phyloP scores from a whole-genome alignment of 2,797 vertebrate genomes.

The Myotis findleyi region DNA sequence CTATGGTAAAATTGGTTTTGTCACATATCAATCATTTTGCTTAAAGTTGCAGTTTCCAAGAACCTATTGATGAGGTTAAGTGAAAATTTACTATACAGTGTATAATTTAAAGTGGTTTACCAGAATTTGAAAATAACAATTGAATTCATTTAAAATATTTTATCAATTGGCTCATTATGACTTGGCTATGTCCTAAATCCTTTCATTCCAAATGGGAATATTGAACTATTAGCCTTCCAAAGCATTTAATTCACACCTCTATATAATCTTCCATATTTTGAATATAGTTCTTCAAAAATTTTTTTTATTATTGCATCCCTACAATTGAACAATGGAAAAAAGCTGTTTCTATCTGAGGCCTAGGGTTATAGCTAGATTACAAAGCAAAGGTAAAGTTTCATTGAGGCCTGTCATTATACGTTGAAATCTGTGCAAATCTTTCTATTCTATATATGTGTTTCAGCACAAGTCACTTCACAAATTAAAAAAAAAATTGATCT shows the following conservation, averaged over 20 bases:
- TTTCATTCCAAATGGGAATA: conserved; percentile 18
- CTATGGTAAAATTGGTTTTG: not conserved
- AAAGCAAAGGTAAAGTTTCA: not conserved
- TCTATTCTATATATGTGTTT: not conserved
- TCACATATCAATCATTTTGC: not conserved
- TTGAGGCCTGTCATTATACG: not conserved
- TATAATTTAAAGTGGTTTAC: conserved; percentile 28
- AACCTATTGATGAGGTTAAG: not conserved
- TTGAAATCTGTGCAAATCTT: conserved; percentile 45
- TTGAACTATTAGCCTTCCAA: not conserved
- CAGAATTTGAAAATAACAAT: conserved; percentile 13
- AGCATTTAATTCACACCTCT: not conserved
- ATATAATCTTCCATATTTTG: not conserved
- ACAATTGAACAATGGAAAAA: not conserved
- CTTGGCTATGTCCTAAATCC: not conserved
- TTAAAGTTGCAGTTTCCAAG: not conserved
- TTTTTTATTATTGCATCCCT: not conserved
- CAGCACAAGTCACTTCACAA: conserved; percentile 34
- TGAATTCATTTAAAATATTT: conserved; percentile 43
- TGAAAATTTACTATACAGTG: not conserved
- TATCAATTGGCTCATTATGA: conserved; percentile 27
- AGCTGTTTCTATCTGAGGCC: not conserved
- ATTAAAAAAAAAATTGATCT: not conserved
- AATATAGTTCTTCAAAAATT: not conserved
- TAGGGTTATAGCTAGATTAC: not conserved